Evolutionary conservation across 2,888 invertebrate genomes (phyloP), one percentile per base, ranked within the genome.

Genomic region (Noctuana brunneofusca): DNA sequence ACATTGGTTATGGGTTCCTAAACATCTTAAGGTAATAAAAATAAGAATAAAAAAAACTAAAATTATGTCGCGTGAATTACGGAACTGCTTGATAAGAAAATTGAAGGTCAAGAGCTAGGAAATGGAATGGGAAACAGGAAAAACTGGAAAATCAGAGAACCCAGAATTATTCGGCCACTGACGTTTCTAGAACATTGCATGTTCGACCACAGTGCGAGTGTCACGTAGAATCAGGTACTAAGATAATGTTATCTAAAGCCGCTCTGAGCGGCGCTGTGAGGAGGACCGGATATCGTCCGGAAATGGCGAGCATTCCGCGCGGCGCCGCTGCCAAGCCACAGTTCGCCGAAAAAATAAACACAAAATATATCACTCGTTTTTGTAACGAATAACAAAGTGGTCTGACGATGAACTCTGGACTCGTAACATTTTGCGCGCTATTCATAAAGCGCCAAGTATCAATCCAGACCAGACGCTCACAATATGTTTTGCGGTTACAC

Each of bases 231-330:
- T 62, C 58, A 52, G 41, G 52, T 57, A 50, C 24, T 38, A 38
- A 65, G 78, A 81, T 78, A 77, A 71, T 71, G 75, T 81, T 83
- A 84, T 85, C 83, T 83, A 70, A 73, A 81, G 75, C 75, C 73
- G 76, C 73, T 73, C 70, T 74, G 74, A 71, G 74, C 74, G 80
- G 85, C 75, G 73, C 73, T 81, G 78, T 73, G 71, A 73, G 80
- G 78, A 79, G 81, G 78, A 78, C 86, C 91, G 91, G 91, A 91
- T 84, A 87, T 83, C 81, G 84, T 89, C 90, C 89, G 91, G 91
- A 91, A 90, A 91, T 91, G 84, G 87, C 87, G 74, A 70, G 81
- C 89, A 91, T 91, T 85, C 91, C 89, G 79, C 84, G 78, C 84
- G 87, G 83, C 87, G 84, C 81, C 80, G 82, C 68, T 66, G 63